phyloP scores from a whole-genome alignment of 1,140 invertebrate genomes.

The Pectinophora gossypiella region DNA sequence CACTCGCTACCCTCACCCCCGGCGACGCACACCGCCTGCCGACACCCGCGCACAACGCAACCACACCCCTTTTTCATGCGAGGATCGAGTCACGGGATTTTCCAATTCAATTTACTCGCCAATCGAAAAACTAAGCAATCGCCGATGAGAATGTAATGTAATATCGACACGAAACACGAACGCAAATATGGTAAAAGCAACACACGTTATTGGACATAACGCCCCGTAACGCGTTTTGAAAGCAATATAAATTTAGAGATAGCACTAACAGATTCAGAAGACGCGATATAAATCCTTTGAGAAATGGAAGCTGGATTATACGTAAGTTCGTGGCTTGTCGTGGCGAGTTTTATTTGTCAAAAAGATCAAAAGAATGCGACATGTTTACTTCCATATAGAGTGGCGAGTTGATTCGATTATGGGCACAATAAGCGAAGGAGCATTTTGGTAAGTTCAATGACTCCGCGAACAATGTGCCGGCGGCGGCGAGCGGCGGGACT shows the following conservation, averaged over 20 bases:
- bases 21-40: constrained; percentile 21
- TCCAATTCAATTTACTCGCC: constrained; percentile 68
- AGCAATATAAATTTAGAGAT: neutral
- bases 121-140: constrained; percentile 40
- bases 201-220: too few relatives aligned
- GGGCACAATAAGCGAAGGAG: constrained; percentile 64
- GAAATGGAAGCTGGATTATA: constrained; percentile 12
- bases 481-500: constrained; percentile 32
- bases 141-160: constrained; percentile 14
- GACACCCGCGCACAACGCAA: constrained; percentile 43
- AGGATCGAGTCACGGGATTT: constrained; percentile 67
- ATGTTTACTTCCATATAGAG: constrained; percentile 59
- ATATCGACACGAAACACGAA: neutral
- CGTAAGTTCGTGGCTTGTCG: constrained; percentile 34
- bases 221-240: too few relatives aligned
- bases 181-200: too few relatives aligned
- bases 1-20: constrained; percentile 53
- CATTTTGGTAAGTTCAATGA: constrained; percentile 72
- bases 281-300: constrained; percentile 8
- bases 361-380: constrained; percentile 45
- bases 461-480: constrained; percentile 63
- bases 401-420: constrained; percentile 61
- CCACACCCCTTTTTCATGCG: constrained; percentile 68
- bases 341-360: constrained; percentile 37
- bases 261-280: neutral